Conservation (phyloP, 2,888 invertebrate genomes). For the Cremastobaeus sp. region DNA sequence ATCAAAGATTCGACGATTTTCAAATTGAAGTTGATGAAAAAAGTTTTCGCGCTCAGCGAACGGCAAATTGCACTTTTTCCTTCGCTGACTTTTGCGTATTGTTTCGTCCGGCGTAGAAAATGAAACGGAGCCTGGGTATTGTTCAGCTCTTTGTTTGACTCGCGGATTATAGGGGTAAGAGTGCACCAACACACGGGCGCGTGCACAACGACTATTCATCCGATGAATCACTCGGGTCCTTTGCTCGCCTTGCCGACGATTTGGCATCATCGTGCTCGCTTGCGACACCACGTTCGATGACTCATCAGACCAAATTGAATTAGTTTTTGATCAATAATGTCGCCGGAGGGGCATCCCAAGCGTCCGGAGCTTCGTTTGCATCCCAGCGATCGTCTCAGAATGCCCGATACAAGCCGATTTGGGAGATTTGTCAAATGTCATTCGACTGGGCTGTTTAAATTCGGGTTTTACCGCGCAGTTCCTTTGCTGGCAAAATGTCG, state of each 20-base stretch:
- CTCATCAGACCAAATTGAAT: conserved; percentile 41
- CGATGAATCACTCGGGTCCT: conserved; percentile 38
- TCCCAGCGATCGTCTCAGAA: not conserved
- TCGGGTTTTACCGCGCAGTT: too few relatives aligned
- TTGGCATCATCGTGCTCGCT: conserved; percentile 22
- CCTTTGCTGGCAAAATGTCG: too few relatives aligned
- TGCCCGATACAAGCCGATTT: conserved; percentile 1
- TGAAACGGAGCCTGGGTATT: conserved; percentile 35
- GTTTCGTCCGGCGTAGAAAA: conserved; percentile 24
- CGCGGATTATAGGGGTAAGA: conserved; percentile 41
- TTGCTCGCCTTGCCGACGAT: conserved; percentile 22
- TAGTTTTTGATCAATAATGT: conserved; percentile 45
- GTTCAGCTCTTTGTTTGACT: conserved; percentile 44
- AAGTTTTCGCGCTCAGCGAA: conserved; percentile 42
- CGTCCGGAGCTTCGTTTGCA: not conserved
- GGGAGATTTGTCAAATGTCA: conserved; percentile 7
- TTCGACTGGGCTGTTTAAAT: too few relatives aligned
- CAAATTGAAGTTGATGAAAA: conserved; percentile 36
- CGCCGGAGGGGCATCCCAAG: conserved; percentile 3
- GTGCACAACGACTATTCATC: conserved; percentile 14
- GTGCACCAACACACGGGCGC: not conserved
- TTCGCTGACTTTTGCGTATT: conserved; percentile 21
- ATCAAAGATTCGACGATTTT: conserved; percentile 21
- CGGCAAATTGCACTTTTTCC: conserved; percentile 36
- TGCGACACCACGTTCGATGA: conserved; percentile 37